Evolutionary conservation across 2,888 invertebrate genomes (phyloP).

Genomic region (Drosophila borborema): DNA sequence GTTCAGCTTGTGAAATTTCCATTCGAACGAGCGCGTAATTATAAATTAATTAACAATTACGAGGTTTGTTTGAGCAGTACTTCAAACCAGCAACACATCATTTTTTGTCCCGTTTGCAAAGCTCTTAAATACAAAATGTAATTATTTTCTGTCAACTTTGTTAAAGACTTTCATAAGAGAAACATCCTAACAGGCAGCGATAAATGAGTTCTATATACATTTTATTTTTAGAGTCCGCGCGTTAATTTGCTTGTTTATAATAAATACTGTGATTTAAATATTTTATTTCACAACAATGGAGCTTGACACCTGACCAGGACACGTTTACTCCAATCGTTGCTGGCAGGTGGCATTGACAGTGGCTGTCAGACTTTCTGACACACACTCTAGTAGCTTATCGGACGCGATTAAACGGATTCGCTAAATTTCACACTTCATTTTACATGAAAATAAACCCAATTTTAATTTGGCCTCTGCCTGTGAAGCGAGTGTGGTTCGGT

Average conservation of each 20-base stretch:
- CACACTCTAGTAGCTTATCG: conserved; percentile 56
- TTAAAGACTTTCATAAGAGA: not conserved
- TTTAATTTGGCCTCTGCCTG: conserved; percentile 41
- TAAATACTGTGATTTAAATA: conserved; percentile 1
- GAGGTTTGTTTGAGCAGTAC: conserved; percentile 8
- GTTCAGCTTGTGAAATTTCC: conserved; percentile 2
- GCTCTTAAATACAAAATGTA: not conserved
- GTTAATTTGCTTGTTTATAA: conserved; percentile 6
- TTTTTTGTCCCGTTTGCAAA: not conserved
- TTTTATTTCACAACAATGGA: conserved; percentile 4
- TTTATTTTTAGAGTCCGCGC: conserved; percentile 2
- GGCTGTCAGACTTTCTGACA: conserved; percentile 20
- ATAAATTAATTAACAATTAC: conserved; percentile 15
- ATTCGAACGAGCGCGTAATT: conserved; percentile 10
- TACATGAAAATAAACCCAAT: conserved; percentile 67
- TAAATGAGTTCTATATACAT: not conserved
- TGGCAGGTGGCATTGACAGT: not conserved
- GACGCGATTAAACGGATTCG: conserved; percentile 75
- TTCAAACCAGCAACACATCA: too few relatives aligned
- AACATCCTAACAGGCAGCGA: not conserved
- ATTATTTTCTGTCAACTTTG: not conserved
- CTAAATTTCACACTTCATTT: conserved; percentile 81
- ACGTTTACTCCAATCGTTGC: not conserved
- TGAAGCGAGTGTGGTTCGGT: conserved; percentile 19
- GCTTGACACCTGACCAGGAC: conserved; percentile 57